Base-by-base conservation (phyloP, 2,797 vertebrate species). In the Lagocephalus sceleratus region DNA sequence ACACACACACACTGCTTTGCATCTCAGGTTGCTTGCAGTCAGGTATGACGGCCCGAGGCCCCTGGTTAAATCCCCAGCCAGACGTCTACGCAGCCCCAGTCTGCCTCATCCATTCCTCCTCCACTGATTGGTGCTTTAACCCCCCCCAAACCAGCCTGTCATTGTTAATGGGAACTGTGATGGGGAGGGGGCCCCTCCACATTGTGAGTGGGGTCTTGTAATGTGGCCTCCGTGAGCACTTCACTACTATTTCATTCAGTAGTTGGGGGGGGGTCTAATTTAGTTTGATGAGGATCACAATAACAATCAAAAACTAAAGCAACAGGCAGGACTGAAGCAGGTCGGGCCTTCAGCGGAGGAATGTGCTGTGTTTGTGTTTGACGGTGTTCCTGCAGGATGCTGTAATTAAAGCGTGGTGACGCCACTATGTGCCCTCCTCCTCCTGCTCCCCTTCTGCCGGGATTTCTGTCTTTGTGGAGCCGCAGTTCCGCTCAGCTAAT, bases 1-100 rank as follows among this genome's bases (percentile, higher is more conserved):
- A n/a, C n/a, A n/a, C n/a, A n/a, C n/a, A n/a, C n/a, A n/a, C 5
- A 12, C 26, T 32, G 26, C 40, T 35, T 39, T 16, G 47, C 17
- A 21, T 83, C 75, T 86, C 83, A 78, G 76, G 81, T 87, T 85
- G 75, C 84, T 76, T 78, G 62, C 64, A 76, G 77, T 81, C 75
- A 82, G 73, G 77, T 82, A 75, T 64, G 78, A 83, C 54, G 76
- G 75, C 84, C 85, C 42, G 46, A 82, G 85, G 85, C 81, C 67
- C 74, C 47, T 12, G 25, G 58, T 65, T 68, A 87, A 89, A 86
- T 75, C 84, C 71, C 60, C 79, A 81, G 83, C 79, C 84, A 89
- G 88, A 88, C 84, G 82, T 88, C 88, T 89, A 76, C 83, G 21
- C 17, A 38, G 66, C 60, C 16, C 73, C 60, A 70, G 63, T 76